These are phyloP conservation scores for Takifugu bimaculatus DNA, from an alignment of 2,113 vertebrate genomes.

Conservation along the genomic window DNA sequence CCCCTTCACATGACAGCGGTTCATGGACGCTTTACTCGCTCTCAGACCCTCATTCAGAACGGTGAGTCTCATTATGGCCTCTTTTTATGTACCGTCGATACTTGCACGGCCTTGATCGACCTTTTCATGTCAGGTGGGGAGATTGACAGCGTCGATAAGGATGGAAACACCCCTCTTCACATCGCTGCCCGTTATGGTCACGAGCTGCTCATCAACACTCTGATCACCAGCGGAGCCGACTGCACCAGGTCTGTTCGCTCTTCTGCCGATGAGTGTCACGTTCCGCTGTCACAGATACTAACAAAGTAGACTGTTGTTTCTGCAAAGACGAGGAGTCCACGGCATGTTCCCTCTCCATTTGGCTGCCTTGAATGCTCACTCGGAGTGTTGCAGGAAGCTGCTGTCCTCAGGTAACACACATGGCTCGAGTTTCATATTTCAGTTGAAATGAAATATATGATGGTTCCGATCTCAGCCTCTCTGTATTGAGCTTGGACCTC, in stretches of 20 bases:
- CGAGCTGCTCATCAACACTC: conserved; percentile 94
- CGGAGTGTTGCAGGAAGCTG: conserved; percentile 94
- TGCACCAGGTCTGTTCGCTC: conserved; percentile 82
- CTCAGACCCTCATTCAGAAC: conserved; percentile 94
- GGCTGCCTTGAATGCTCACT: conserved; percentile 90
- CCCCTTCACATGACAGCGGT: conserved; percentile 95
- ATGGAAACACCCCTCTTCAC: conserved; percentile 95
- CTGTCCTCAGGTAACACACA: conserved; percentile 84
- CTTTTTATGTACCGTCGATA: background rate
- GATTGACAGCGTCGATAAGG: conserved; percentile 94
- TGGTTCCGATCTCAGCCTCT: too few species aligned
- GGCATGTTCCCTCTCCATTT: conserved; percentile 96
- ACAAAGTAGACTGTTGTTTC: background rate
- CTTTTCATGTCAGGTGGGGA: conserved; percentile 77
- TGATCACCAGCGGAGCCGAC: conserved; percentile 91
- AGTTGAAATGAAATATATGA: too few species aligned
- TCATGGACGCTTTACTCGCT: conserved; percentile 91
- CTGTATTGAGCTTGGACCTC: too few species aligned
- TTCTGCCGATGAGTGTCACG: background rate
- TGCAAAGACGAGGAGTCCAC: conserved; percentile 86
- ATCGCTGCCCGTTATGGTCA: conserved; percentile 92
- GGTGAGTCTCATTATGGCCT: conserved; percentile 70
- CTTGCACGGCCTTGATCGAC: background rate
- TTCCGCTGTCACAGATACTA: background rate
- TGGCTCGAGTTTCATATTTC: too few species aligned